Evolutionary conservation across 2,797 vertebrate species (phyloP).

Genomic region (Chelidonichthys spinosus): DNA sequence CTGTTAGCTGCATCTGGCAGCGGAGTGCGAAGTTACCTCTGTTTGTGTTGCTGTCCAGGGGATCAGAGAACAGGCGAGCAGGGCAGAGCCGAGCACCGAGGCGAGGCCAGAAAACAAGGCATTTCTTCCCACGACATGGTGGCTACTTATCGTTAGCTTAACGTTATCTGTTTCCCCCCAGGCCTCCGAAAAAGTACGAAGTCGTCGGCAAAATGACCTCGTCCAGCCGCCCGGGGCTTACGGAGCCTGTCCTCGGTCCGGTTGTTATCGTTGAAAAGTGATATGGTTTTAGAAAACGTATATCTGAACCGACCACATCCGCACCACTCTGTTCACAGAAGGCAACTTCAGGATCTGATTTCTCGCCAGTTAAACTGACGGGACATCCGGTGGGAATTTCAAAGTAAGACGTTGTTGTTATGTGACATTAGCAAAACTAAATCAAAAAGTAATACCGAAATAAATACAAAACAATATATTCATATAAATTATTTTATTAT

Average conservation of each 20-base stretch:
- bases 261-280: not conserved
- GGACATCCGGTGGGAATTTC: conserved; percentile 41
- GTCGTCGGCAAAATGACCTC: not conserved
- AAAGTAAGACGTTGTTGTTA: conserved; percentile 33
- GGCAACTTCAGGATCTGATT: conserved; percentile 63
- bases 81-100: conserved; percentile 31
- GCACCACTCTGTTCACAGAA: not conserved
- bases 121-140: conserved; percentile 71
- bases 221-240: not conserved
- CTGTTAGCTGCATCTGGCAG: conserved; percentile 55
- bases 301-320: conserved; percentile 11
- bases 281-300: not conserved
- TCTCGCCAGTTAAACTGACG: not conserved
- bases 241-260: not conserved
- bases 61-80: conserved; percentile 50
- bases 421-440: no score
- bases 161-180: conserved; percentile 5
- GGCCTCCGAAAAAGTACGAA: conserved; percentile 54
- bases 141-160: conserved; percentile 63
- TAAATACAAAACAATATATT: no score
- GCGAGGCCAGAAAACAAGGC: conserved; percentile 52
- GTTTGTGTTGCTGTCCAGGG: conserved; percentile 24
- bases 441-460: no score
- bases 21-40: conserved; percentile 25
- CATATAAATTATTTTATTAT: no score